Base-by-base conservation (phyloP, 2,113 vertebrate species). In the Carassius carassius region DNA sequence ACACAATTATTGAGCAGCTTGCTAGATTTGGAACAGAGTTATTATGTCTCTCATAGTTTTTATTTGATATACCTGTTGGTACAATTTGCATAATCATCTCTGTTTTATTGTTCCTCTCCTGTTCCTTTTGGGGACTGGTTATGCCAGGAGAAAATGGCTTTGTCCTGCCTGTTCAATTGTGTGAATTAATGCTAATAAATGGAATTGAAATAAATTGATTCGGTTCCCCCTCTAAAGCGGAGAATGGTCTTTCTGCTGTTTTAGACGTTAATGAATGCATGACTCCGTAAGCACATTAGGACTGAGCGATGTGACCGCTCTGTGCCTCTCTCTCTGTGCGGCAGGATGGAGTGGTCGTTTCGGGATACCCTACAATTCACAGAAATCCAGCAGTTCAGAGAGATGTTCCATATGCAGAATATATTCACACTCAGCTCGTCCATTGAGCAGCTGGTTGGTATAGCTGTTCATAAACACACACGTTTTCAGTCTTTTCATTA, bases 221-320 rank as follows among this genome's bases (percentile, higher is more conserved):
- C 49, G 23, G 32, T 78, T 84, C 47, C 35, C 49, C 77, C 63
- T 54, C 13, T 84, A 54, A 72, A 70, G 49, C 35, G 69, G 82
- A 70, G 47, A 58, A 84, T 76, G 62, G 78, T 37, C 25, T 85
- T 77, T 84, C 51, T 72, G 73, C 51, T 78, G 78, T 84, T 84
- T 87, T 84, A 82, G 63, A 44, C 78, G 32, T 75, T 87, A 87
- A 87, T 85, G 49, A 87, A 85, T 78, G 86, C 72, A 81, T 70
- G 78, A 19, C 65, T 73, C 65, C 65, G 70, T 85, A 87, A 82
- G 74, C 79, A 78, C 73, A 78, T 85, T 76, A 72, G 54, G 56
- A 56, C 41, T 54, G 41, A 74, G 58, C 19, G 49, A 62, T 76
- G 17, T 85, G 32, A 5, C 47, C 25, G 10, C 37, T 63, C 37